Evolutionary conservation across 2,113 vertebrate species (phyloP), one percentile per base, ranked within the genome.

Genomic region (Otus sunia): DNA sequence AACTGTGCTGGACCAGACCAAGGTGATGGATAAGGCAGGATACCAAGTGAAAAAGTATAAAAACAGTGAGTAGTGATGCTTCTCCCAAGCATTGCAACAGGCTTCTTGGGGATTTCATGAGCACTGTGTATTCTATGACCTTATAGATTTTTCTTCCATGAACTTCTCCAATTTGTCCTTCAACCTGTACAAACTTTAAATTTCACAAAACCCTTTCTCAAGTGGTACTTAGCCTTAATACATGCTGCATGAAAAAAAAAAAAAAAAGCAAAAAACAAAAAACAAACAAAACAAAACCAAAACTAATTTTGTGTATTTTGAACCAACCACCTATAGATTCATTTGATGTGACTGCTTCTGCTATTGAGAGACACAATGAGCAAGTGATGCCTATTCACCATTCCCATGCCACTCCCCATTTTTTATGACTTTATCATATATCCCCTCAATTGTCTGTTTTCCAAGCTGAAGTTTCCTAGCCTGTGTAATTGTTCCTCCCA

Each of bases 381-480:
- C 20, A 74, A 75, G 10, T 75, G 80, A 68, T 85, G 52, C 15
- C 13, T 92, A 10, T 90, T 95, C 58, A 95, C 34, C 60, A 49
- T 94, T 72, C 63, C 58, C 69, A 64, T 55, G 64, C 81, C 94
- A 96, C 93, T 91, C 91, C 91, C 5, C 86, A 90, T 97, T 94
- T 96, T 94, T 91, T 45, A 53, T 43, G 6, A 49, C 60, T 92
- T 96, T 91, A 87, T 96, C 76, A 91, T 60, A 39, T 84, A 85
- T 63, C 16, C 13, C 21, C 76, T 90, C 74, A 68, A 47, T 3
- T n/a, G 34, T 58, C 30, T 92, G 30, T 92, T 93, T 92, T 89
- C 69, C 49, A 75, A 39, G 69, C 3, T 82, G 36, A 92, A 53
- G 72, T 68, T 59, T 90, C 69, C 12, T 85, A 49, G 36, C 27